phyloP scores from a whole-genome alignment of 2,888 invertebrate genomes.

The Nebria salina region DNA sequence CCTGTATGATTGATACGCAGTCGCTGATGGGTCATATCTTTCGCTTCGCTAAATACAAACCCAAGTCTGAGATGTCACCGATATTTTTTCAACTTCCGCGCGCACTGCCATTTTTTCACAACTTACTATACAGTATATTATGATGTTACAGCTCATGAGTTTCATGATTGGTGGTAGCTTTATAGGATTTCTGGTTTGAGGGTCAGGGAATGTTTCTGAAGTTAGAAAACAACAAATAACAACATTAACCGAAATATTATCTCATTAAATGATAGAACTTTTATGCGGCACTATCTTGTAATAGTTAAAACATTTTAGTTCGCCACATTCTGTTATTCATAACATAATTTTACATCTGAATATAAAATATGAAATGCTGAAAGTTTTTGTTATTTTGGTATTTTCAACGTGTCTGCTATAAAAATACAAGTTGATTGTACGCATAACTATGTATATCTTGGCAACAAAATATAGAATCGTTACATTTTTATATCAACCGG shows the following conservation, averaged over 20 bases:
- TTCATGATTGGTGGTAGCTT: slow-evolving; percentile 26
- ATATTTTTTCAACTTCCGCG: slow-evolving; percentile 28
- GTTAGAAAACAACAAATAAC: too few species aligned
- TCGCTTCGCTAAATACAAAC: slow-evolving; percentile 56
- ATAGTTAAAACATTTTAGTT: neutral
- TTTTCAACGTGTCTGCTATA: neutral
- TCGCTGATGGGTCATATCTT: slow-evolving; percentile 62
- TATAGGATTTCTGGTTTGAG: slow-evolving; percentile 5
- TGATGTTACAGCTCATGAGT: slow-evolving; percentile 24
- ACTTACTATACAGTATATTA: slow-evolving; percentile 20
- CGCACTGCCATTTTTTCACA: slow-evolving; percentile 34
- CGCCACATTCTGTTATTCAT: neutral
- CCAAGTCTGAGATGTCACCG: slow-evolving; percentile 19
- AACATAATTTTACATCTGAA: neutral
- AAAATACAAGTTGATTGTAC: neutral
- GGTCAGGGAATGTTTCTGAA: neutral
- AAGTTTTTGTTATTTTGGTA: neutral
- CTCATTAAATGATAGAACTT: neutral
- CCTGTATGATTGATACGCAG: slow-evolving; percentile 50
- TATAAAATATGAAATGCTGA: neutral
- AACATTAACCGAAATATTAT: too few species aligned
- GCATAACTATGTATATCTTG: neutral
- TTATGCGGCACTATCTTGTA: neutral
- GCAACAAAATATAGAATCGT: neutral
- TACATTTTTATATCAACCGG: neutral